These are phyloP conservation scores for Oenanthe oenanthe DNA, from an alignment of 2,113 vertebrate species.

Conservation along the genomic window DNA sequence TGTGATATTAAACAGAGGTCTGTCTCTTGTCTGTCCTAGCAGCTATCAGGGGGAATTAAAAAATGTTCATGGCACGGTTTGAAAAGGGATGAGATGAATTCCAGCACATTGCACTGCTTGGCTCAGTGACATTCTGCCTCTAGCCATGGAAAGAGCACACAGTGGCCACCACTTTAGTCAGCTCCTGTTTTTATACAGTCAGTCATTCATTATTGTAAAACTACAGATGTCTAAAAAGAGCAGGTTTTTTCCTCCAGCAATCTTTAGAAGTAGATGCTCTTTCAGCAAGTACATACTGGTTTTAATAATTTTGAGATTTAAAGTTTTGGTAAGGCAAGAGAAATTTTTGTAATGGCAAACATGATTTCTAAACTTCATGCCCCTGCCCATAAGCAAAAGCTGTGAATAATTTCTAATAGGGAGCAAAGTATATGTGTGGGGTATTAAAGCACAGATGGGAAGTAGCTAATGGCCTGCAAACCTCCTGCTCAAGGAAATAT, in stretches of 20 bases:
- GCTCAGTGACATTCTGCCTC: not conserved
- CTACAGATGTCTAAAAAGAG: not conserved
- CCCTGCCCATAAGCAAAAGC: not conserved
- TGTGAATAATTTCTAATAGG: not conserved
- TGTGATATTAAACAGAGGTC: not conserved
- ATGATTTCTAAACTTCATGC: not conserved
- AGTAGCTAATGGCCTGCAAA: conserved; percentile 44
- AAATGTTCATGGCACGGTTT: not conserved
- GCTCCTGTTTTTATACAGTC: not conserved
- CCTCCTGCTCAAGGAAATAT: conserved; percentile 63
- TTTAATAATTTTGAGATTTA: not conserved
- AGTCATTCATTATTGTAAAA: not conserved
- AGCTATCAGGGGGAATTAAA: not conserved
- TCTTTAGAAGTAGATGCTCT: not conserved
- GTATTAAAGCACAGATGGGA: conserved; percentile 47
- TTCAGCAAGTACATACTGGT: not conserved
- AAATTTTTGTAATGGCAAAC: not conserved
- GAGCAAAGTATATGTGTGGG: not conserved
- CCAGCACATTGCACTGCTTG: not conserved
- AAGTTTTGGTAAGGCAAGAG: not conserved
- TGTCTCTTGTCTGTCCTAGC: not conserved
- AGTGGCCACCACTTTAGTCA: not conserved
- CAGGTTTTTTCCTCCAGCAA: not conserved
- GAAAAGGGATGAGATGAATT: not conserved
- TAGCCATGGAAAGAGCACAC: not conserved